Evolutionary conservation across 2,113 vertebrate genomes (phyloP), one percentile per base, ranked within the genome.

Genomic region (Epinephelus cyanopodus): DNA sequence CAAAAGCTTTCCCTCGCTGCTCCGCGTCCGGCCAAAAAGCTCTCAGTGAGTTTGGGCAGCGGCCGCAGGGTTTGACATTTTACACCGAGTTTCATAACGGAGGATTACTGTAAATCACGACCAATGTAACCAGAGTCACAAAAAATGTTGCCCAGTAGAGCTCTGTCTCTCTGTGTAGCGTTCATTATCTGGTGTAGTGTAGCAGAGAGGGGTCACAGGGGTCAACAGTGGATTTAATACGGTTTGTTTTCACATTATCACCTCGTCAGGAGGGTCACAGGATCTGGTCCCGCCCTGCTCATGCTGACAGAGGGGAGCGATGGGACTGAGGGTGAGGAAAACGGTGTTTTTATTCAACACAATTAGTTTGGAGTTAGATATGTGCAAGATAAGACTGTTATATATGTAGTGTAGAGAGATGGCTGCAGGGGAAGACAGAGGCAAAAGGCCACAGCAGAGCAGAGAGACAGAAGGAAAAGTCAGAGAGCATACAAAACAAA

Each of bases 161-260:
- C 63, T 27, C 25, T 14, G 81, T 78, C 64, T 70, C 75, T 83
- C 68, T 47, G 69, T 21, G 74, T 27, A 37, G 63, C 67, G 66
- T 77, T 85, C 86, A 78, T 87, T 89, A 87, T 81, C 77, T 66
- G 79, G 79, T 90, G 87, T 86, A 45, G 61, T 73, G 83, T 92
- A 92, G 81, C 89, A 84, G 57, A 74, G 68, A 67, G 73, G 50
- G 87, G 87, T 93, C 79, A 68, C 69, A 39, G 86, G 89, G 92
- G 92, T 92, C 87, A 87, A 33, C 57, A 14, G 27, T 17, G 83
- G 93, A 92, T 94, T 94, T 94, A 84, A 91, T 86, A 93, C 67
- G 84, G 60, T 95, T 95, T 92, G 91, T 95, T 95, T 95, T 92
- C 94, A 94, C 90, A 94, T 95, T 94, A 95, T 92, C 94, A 87